phyloP scores from a whole-genome alignment of 2,888 invertebrate species.

The Drosophila multiciliata region DNA sequence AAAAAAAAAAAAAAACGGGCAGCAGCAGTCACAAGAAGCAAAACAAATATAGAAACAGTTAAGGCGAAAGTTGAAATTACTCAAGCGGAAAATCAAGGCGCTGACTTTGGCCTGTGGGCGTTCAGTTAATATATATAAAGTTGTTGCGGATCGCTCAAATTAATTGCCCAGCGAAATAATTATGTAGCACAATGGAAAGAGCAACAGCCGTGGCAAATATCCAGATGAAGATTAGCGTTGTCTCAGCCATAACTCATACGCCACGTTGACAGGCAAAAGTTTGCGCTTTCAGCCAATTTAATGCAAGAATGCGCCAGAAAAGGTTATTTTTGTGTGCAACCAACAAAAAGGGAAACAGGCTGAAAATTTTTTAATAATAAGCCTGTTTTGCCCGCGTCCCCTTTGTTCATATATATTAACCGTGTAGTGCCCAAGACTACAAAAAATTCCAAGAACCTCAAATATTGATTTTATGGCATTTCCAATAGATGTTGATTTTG shows the following conservation, averaged over 20 bases:
- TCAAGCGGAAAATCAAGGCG: slow-evolving; percentile 71
- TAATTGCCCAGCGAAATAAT: slow-evolving; percentile 58
- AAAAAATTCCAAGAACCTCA: neutral
- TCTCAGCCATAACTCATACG: slow-evolving; percentile 51
- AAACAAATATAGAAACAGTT: slow-evolving; percentile 17
- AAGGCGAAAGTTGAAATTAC: slow-evolving; percentile 66
- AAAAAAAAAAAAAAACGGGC: slow-evolving; percentile 4
- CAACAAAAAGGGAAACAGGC: slow-evolving; percentile 10
- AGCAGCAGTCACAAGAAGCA: neutral
- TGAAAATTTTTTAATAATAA: neutral
- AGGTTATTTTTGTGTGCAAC: slow-evolving; percentile 36
- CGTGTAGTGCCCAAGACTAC: neutral
- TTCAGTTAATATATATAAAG: slow-evolving; percentile 60
- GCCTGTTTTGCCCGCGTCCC: neutral
- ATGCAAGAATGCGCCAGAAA: slow-evolving; percentile 61
- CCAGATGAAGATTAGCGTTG: slow-evolving; percentile 25
- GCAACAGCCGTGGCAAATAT: slow-evolving; percentile 10
- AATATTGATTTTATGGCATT: neutral
- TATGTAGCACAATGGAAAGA: slow-evolving; percentile 34
- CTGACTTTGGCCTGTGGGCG: slow-evolving; percentile 52
- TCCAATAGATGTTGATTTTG: neutral
- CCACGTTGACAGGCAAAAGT: slow-evolving; percentile 48
- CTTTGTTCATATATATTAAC: neutral
- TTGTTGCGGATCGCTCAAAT: slow-evolving; percentile 53
- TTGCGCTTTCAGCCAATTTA: slow-evolving; percentile 55